Base-by-base conservation (phyloP, 2,888 invertebrate genomes). In the Luperina testacea region DNA sequence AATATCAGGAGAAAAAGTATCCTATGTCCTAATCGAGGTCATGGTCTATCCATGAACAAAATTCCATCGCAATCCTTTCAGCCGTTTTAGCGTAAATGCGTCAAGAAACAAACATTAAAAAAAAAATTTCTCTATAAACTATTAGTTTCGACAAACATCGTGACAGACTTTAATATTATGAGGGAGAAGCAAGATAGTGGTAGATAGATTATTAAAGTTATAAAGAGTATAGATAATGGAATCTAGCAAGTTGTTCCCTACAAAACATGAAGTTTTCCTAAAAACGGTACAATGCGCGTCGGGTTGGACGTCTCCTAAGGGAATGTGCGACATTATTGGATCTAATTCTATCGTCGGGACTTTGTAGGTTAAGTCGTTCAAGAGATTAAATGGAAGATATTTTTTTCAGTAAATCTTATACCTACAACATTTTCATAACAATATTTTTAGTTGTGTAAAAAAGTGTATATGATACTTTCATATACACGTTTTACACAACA, bases 281-380 rank as follows among this genome's bases (percentile, higher is more conserved):
- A 78, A 51, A 67, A 48, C n/a, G 71, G 4, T 72, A 82, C 67
- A 57, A 61, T 61, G 11, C 4, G 38, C 27, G 38, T 27, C 17
- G 53, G 77, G 27, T 82, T 15, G 59, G 15, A 57, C 67, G 38
- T 13, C 20, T 63, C 81, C 63, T 63, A 32, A 48, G 81, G 83
- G 80, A 76, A 51, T 65, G 15, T 24, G 20, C n/a, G 67, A 78
- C 81, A 48, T 63, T 82, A 81, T 82, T 81, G 53, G 81, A 72
- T 82, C 72, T 82, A 81, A 82, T 81, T 82, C 72, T 57, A 72
- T 78, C 78, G 61, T n/a, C 42, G 61, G 27, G 42, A 68, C 13
- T 38, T 65, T 59, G 53, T 57, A 68, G 63, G 61, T 63, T 68
- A 68, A 77, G 48, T 63, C 61, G 78, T 72, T 68, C 57, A 15